These are phyloP conservation scores for Oncorhynchus tshawytscha DNA, from an alignment of 2,113 vertebrate genomes.

Conservation along the genomic window DNA sequence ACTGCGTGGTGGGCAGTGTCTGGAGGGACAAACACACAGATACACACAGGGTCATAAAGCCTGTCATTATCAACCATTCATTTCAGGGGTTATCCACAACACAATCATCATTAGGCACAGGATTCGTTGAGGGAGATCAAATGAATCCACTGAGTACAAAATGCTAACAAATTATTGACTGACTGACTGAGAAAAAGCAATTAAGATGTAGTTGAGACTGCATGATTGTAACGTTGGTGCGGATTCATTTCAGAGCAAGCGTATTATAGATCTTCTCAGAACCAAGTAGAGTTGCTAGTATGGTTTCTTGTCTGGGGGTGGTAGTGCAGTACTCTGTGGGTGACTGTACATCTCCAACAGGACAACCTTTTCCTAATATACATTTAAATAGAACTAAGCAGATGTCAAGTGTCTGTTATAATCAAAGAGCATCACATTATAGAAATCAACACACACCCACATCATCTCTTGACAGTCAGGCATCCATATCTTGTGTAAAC, in stretches of 20 bases:
- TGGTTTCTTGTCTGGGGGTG: too few relatives aligned
- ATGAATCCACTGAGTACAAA: neutral
- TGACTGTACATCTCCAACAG: too few relatives aligned
- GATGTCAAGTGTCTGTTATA: too few relatives aligned
- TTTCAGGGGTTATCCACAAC: neutral
- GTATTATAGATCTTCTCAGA: neutral
- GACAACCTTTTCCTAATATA: too few relatives aligned
- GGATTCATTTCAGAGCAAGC: too few relatives aligned
- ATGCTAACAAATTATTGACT: constrained; percentile 4
- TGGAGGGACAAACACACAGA: constrained; percentile 52
- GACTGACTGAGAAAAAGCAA: constrained; percentile 2
- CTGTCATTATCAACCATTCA: neutral
- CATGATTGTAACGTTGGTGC: neutral
- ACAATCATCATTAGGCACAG: constrained; percentile 5
- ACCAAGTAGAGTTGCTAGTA: too few relatives aligned
- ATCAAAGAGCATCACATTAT: too few relatives aligned
- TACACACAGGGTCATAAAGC: neutral
- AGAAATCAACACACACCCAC: too few relatives aligned
- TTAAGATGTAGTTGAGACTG: neutral
- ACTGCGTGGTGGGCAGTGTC: constrained; percentile 91
- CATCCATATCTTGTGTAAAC: too few relatives aligned
- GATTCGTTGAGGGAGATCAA: neutral
- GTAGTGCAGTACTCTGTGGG: too few relatives aligned
- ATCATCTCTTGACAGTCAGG: too few relatives aligned
- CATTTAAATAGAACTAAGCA: too few relatives aligned